Evolutionary conservation across 2,797 vertebrate species (phyloP).

Genomic region (Notolabrus celidotus): DNA sequence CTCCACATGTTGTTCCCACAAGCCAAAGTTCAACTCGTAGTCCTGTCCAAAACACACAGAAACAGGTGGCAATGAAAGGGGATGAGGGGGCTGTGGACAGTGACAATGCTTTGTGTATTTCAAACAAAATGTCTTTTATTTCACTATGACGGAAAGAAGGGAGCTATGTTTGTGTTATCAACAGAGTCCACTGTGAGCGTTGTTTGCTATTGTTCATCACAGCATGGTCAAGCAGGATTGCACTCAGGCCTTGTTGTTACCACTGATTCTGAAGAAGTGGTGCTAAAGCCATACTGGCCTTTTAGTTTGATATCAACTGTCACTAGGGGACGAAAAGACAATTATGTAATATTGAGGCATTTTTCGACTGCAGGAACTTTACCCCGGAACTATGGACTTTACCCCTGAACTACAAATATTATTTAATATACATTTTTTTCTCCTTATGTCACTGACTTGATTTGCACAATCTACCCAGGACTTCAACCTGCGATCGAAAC

Average conservation of each 20-base stretch:
- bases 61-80: neutral
- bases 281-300: neutral
- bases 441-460: too few species aligned
- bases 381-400: too few species aligned
- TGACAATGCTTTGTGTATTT: slow-evolving; percentile 13
- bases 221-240: neutral
- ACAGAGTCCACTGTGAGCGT: neutral
- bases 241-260: slow-evolving; percentile 20
- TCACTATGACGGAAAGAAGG: slow-evolving; percentile 14
- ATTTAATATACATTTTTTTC: too few species aligned
- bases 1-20: slow-evolving; percentile 76
- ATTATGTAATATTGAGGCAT: too few species aligned
- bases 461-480: too few species aligned
- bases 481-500: too few species aligned
- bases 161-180: slow-evolving; percentile 39
- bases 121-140: slow-evolving; percentile 26
- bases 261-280: slow-evolving; percentile 22
- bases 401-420: too few species aligned
- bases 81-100: neutral
- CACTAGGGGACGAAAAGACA: too few species aligned
- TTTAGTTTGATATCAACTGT: too few species aligned
- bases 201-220: slow-evolving; percentile 15
- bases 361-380: too few species aligned
- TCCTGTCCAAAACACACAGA: slow-evolving; percentile 80
- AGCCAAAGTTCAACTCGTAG: slow-evolving; percentile 91